These are phyloP conservation scores for Brachionus plicatilis DNA, from an alignment of 1,140 invertebrate genomes.

Conservation along the genomic window DNA sequence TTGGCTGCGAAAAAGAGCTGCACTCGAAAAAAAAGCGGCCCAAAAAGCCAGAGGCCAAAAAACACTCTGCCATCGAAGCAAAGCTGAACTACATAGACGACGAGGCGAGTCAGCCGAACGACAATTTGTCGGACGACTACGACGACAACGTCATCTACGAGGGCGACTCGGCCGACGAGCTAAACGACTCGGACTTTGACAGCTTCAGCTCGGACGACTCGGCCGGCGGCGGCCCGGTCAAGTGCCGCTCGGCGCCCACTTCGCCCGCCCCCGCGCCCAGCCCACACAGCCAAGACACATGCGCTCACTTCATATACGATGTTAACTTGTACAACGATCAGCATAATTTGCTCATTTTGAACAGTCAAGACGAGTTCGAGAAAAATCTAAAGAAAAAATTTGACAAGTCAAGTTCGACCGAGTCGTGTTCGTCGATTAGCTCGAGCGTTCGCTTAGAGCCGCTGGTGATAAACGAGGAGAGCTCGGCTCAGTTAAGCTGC, in stretches of 20 bases:
- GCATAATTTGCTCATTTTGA: slow-evolving; percentile 19
- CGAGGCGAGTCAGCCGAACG: not conserved
- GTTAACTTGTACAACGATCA: slow-evolving; percentile 29
- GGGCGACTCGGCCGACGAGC: slow-evolving; percentile 31
- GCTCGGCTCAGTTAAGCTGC: not conserved
- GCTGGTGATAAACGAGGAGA: not conserved
- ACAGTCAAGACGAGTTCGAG: not conserved
- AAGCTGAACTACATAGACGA: slow-evolving; percentile 17
- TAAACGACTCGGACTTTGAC: slow-evolving; percentile 22
- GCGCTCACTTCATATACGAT: slow-evolving; percentile 13
- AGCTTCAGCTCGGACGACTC: not conserved
- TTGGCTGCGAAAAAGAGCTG: slow-evolving; percentile 34
- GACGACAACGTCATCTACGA: slow-evolving; percentile 35
- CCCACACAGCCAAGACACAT: not conserved
- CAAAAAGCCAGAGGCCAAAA: not conserved
- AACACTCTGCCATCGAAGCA: not conserved
- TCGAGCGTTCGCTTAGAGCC: not conserved
- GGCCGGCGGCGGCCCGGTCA: not conserved
- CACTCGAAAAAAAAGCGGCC: not conserved
- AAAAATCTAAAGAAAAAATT: slow-evolving; percentile 17
- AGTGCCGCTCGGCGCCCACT: not conserved
- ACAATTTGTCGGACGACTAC: not conserved
- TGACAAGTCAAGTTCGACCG: slow-evolving; percentile 7
- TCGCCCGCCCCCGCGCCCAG: not conserved
- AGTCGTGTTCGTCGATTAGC: not conserved